Conservation (phyloP, 2,797 vertebrate genomes). For the Uromys caudimaculatus region DNA sequence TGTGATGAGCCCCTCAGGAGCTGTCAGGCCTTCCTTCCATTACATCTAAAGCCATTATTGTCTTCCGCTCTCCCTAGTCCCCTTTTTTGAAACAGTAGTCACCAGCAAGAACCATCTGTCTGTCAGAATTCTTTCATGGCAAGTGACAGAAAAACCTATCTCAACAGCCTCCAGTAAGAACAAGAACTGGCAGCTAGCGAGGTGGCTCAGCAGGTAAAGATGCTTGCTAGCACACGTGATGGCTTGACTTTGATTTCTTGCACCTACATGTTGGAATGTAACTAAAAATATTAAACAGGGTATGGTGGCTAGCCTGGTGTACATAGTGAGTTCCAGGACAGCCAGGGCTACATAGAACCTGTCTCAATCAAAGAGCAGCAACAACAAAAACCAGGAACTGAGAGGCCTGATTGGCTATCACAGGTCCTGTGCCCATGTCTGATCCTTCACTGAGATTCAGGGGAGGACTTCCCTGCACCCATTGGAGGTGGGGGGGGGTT, state of each 20-base stretch:
- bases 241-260: not conserved
- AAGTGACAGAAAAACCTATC: not conserved
- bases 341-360: not conserved
- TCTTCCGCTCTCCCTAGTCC: not conserved
- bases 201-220: not conserved
- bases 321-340: not conserved
- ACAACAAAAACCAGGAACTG: not conserved
- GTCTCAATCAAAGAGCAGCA: not conserved
- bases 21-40: not conserved
- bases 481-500: not conserved
- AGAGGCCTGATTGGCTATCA: not conserved
- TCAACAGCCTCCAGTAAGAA: not conserved
- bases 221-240: not conserved
- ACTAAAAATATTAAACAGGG: not conserved
- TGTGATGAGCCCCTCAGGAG: not conserved
- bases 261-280: not conserved
- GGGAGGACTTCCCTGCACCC: not conserved
- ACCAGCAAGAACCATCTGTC: not conserved
- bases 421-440: not conserved
- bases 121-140: not conserved
- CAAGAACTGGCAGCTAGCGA: no score
- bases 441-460: not conserved
- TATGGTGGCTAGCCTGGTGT: not conserved
- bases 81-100: not conserved
- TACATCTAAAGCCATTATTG: rapidly evolving